A percentile compares a stretch with the other conserved stretches of the same genome.
Evolutionary conservation across 2,888 invertebrate genomes (phyloP).

Genomic region (Dascillus cervinus): DNA sequence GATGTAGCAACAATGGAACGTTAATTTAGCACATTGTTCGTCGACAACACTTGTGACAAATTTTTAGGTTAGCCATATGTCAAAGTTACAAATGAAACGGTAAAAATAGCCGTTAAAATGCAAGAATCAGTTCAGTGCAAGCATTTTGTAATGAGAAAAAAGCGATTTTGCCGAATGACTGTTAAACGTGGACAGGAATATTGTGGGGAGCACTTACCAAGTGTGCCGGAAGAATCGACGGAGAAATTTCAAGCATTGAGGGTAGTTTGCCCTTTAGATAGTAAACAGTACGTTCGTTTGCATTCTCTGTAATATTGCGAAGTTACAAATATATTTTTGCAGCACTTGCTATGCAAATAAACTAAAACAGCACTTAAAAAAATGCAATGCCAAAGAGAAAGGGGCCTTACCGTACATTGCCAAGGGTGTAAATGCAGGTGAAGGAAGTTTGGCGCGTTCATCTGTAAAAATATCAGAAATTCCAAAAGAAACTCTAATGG

Average conservation of each 20-base stretch:
- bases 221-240: slow-evolving; percentile 10
- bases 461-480: slow-evolving; percentile 39
- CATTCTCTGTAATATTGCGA: slow-evolving; percentile 7
- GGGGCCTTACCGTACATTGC: slow-evolving; percentile 48
- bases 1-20: too few species aligned
- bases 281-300: slow-evolving; percentile 56
- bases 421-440: slow-evolving; percentile 45
- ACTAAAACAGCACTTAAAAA: slow-evolving; percentile 59
- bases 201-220: slow-evolving; percentile 64
- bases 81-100: too few species aligned
- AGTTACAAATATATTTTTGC: slow-evolving; percentile 25
- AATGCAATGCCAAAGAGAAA: slow-evolving; percentile 61
- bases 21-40: too few species aligned
- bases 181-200: slow-evolving; percentile 58
- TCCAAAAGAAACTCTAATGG: slow-evolving; percentile 34
- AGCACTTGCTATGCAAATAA: slow-evolving; percentile 63
- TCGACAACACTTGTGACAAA: too few species aligned
- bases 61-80: too few species aligned
- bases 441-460: slow-evolving; percentile 17
- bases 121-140: slow-evolving; percentile 44
- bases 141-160: slow-evolving; percentile 61
- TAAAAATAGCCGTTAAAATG: not conserved
- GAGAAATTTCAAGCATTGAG: slow-evolving; percentile 38
- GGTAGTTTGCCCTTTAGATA: slow-evolving; percentile 65
- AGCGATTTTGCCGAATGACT: slow-evolving; percentile 69